A percentile compares a stretch with the other conserved stretches of the same genome.
Evolutionary conservation across 2,888 invertebrate genomes (phyloP).

Genomic region (Beris chalybata): DNA sequence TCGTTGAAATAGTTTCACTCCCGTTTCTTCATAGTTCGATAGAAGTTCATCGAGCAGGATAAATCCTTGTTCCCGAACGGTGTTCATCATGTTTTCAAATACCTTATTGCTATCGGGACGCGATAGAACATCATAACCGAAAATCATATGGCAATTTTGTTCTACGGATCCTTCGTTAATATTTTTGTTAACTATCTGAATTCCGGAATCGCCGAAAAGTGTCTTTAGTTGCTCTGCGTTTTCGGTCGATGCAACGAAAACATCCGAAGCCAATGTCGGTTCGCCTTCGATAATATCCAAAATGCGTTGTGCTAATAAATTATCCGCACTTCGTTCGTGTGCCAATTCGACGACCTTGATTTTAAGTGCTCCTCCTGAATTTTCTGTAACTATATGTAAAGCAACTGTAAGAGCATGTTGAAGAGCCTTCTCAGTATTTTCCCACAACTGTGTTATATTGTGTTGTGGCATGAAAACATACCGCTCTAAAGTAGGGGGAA

Average conservation of each 20-base stretch:
- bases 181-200: constrained; percentile 70
- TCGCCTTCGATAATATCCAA: constrained; percentile 70
- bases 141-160: constrained; percentile 68
- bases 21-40: constrained; percentile 55
- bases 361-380: constrained; percentile 67
- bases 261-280: constrained; percentile 70
- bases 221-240: constrained; percentile 60
- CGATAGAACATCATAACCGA: constrained; percentile 67
- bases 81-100: constrained; percentile 63
- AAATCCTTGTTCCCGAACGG: constrained; percentile 71
- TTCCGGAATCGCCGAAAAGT: constrained; percentile 62
- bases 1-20: constrained; percentile 52
- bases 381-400: constrained; percentile 78
- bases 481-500: constrained; percentile 79
- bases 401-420: constrained; percentile 68
- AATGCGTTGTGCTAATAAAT: constrained; percentile 64
- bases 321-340: constrained; percentile 63
- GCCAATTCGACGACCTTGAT: constrained; percentile 75
- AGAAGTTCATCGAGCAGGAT: constrained; percentile 71
- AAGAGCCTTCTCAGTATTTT: constrained; percentile 64
- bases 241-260: constrained; percentile 61
- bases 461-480: constrained; percentile 80
- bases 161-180: constrained; percentile 62
- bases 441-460: constrained; percentile 59
- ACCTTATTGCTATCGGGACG: constrained; percentile 60